These are phyloP conservation scores for Centruroides sculpturatus DNA, from an alignment of 1,140 invertebrate species.

Conservation along the genomic window DNA sequence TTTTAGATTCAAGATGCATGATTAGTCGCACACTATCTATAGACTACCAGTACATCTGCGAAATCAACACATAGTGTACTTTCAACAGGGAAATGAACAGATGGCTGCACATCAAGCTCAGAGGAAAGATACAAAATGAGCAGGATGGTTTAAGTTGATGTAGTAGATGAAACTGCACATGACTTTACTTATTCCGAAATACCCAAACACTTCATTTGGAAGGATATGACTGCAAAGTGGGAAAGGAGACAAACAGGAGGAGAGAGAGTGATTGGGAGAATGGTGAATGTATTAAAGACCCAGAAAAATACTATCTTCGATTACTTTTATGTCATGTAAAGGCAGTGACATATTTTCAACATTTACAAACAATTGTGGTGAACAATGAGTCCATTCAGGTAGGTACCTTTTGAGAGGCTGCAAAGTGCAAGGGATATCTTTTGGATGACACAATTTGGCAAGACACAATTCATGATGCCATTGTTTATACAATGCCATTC, in stretches of 20 bases:
- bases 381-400: neutral
- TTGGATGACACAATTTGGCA: neutral
- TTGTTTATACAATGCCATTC: too few relatives aligned
- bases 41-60: slow-evolving; percentile 34
- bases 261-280: slow-evolving; percentile 17
- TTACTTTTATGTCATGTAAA: slow-evolving; percentile 16
- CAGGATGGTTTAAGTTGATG: slow-evolving; percentile 11
- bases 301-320: slow-evolving; percentile 17
- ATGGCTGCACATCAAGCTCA: neutral
- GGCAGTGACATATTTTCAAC: slow-evolving; percentile 16
- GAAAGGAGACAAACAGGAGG: neutral
- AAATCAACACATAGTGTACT: slow-evolving; percentile 28
- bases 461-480: neutral
- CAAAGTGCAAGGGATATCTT: too few relatives aligned
- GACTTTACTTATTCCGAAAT: slow-evolving; percentile 17
- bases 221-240: neutral
- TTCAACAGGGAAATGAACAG: slow-evolving; percentile 4
- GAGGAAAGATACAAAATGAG: slow-evolving; percentile 3
- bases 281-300: slow-evolving; percentile 13
- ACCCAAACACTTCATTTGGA: slow-evolving; percentile 16
- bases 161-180: slow-evolving; percentile 9
- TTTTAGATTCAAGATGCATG: too few relatives aligned
- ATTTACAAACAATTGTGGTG: slow-evolving; percentile 15
- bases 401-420: neutral
- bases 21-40: too few relatives aligned